Evolutionary conservation across 2,797 vertebrate species (phyloP).

Genomic region (Aplochiton taeniatus): DNA sequence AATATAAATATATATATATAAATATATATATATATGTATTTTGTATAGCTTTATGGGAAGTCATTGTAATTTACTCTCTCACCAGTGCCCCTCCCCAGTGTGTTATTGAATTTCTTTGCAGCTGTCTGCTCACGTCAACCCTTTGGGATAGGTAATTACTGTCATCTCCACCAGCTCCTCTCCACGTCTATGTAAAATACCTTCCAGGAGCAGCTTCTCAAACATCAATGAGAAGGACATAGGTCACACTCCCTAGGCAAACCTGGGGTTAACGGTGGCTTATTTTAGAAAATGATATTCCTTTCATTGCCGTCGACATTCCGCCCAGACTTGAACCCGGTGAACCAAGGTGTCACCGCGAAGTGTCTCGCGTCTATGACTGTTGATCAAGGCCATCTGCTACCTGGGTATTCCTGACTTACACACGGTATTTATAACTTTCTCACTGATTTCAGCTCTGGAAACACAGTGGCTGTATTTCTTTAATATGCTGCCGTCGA

Average conservation of each 20-base stretch:
- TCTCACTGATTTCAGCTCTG: too few relatives aligned
- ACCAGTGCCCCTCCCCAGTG: conserved; percentile 20
- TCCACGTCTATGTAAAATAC: conserved; percentile 23
- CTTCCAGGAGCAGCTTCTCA: conserved; percentile 1
- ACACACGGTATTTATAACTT: too few relatives aligned
- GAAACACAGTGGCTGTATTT: too few relatives aligned
- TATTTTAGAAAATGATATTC: conserved; percentile 1
- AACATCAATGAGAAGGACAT: conserved; percentile 20
- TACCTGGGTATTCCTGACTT: too few relatives aligned
- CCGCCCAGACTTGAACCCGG: too few relatives aligned
- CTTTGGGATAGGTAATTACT: conserved; percentile 20
- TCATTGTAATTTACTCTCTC: conserved; percentile 22
- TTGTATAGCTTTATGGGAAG: conserved; percentile 31
- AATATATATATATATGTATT: neutral
- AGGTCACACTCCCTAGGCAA: conserved; percentile 13
- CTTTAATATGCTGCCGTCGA: too few relatives aligned
- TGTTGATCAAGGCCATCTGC: too few relatives aligned
- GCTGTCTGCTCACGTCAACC: conserved; percentile 48
- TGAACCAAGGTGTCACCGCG: too few relatives aligned
- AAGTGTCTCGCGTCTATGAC: too few relatives aligned
- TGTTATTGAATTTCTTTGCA: conserved; percentile 27
- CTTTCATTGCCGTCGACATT: too few relatives aligned
- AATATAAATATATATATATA: neutral
- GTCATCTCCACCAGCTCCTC: conserved; percentile 14
- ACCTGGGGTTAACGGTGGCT: neutral